A percentile compares a stretch with the other conserved stretches of the same genome.
Evolutionary conservation across 2,113 vertebrate species (phyloP).

Genomic region (Amphilophus citrinellus): DNA sequence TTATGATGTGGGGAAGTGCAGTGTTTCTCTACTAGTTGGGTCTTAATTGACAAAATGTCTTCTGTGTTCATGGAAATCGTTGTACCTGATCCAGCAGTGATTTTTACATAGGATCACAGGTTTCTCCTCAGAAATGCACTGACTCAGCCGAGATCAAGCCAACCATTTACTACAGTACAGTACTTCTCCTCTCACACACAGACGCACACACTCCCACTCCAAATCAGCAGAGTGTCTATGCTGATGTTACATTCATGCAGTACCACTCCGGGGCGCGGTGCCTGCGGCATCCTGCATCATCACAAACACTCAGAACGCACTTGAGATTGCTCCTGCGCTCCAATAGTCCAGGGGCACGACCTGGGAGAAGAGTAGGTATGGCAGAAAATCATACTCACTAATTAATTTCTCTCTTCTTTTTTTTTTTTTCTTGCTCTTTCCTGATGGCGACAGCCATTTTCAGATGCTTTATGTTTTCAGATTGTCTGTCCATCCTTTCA

Average conservation of each 20-base stretch:
- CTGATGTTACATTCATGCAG: conserved; percentile 40
- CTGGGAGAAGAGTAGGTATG: conserved; percentile 25
- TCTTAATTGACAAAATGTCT: neutral
- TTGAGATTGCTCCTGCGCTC: conserved; percentile 16
- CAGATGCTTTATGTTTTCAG: neutral
- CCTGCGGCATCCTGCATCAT: conserved; percentile 37
- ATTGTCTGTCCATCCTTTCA: neutral
- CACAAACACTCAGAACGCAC: conserved; percentile 4
- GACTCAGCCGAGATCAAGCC: conserved; percentile 10
- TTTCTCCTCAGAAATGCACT: neutral
- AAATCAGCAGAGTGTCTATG: neutral
- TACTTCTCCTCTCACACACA: conserved; percentile 12
- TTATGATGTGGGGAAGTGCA: neutral
- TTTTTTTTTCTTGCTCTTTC: neutral
- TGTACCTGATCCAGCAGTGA: neutral
- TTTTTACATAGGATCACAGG: neutral
- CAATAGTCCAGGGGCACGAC: neutral
- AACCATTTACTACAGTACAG: neutral
- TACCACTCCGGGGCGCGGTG: neutral
- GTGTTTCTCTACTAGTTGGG: neutral
- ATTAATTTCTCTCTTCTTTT: neutral
- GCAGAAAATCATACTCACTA: conserved; percentile 40
- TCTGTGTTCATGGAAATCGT: neutral
- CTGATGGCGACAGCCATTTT: neutral
- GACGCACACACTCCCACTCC: neutral